Percentiles rank a stretch among this genome's conserved stretches.
Evolutionary conservation across 1,140 invertebrate genomes (phyloP).

Genomic region (Drosophila ananassae): DNA sequence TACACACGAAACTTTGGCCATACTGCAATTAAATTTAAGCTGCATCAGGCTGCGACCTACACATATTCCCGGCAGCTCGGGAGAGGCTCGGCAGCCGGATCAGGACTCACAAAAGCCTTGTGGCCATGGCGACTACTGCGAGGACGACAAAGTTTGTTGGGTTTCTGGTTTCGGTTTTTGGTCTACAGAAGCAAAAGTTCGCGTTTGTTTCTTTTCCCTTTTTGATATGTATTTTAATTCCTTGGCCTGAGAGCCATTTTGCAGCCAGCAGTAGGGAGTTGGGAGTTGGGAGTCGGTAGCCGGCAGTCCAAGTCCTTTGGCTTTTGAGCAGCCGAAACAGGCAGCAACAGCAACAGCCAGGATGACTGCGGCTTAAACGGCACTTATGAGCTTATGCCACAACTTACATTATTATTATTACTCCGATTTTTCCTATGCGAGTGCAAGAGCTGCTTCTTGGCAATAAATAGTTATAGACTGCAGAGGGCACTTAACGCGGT

Average conservation of each 20-base stretch:
- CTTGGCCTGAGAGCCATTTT: constrained; percentile 68
- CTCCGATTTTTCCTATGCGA: constrained; percentile 54
- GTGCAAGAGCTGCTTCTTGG: constrained; percentile 26
- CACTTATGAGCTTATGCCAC: constrained; percentile 82
- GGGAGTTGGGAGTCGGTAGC: constrained; percentile 59
- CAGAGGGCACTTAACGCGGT: constrained; percentile 14
- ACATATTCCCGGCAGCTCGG: background rate
- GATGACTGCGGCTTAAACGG: constrained; percentile 78
- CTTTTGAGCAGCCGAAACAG: constrained; percentile 26
- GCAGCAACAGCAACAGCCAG: constrained; percentile 29
- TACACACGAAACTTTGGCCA: constrained; percentile 57
- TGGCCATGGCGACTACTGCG: constrained; percentile 46
- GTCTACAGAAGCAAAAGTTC: constrained; percentile 72
- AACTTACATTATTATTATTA: constrained; percentile 83
- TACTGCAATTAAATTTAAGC: constrained; percentile 79
- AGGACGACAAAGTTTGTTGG: constrained; percentile 70
- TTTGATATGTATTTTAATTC: constrained; percentile 82
- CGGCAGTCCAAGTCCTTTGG: constrained; percentile 47
- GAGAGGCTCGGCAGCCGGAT: constrained; percentile 10
- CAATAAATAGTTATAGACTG: constrained; percentile 78
- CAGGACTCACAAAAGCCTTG: constrained; percentile 56
- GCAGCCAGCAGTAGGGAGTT: constrained; percentile 67
- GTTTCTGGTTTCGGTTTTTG: constrained; percentile 61
- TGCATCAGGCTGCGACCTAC: constrained; percentile 62
- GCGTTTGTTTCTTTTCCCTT: constrained; percentile 68